Evolutionary conservation across 2,888 invertebrate species (phyloP).

Genomic region (Coenonympha arcania): DNA sequence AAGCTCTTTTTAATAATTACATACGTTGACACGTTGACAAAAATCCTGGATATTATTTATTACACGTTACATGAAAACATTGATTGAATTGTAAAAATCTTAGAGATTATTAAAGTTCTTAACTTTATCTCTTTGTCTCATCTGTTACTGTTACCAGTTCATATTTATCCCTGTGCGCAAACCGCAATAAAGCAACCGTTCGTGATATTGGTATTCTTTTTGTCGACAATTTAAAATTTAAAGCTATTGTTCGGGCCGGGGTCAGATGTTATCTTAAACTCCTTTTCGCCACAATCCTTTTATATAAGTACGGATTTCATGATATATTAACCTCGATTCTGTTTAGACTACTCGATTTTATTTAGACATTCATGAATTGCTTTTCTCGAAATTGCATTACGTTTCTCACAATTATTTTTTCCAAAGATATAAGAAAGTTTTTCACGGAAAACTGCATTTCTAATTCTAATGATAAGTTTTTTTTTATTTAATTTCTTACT

Average conservation of each 20-base stretch:
- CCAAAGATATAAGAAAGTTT: too few species aligned
- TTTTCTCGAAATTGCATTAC: too few species aligned
- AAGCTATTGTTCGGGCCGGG: constrained; percentile 4
- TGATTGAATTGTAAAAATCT: not conserved
- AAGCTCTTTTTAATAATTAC: too few species aligned
- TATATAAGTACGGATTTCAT: constrained; percentile 1
- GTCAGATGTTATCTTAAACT: constrained; percentile 8
- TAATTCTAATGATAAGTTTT: too few species aligned
- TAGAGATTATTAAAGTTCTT: not conserved
- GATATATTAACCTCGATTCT: not conserved
- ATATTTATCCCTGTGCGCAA: not conserved
- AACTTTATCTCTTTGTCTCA: not conserved
- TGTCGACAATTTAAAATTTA: constrained; percentile 5
- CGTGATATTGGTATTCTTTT: constrained; percentile 7
- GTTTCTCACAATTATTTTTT: too few species aligned
- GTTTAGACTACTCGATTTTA: not conserved
- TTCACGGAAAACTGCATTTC: too few species aligned
- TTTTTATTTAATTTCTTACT: too few species aligned
- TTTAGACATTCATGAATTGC: too few species aligned
- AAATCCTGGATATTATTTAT: too few species aligned
- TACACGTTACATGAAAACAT: too few species aligned
- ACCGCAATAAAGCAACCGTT: constrained; percentile 10
- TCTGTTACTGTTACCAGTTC: not conserved
- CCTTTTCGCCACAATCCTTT: constrained; percentile 1
- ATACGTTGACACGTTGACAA: too few species aligned